Percentiles rank a stretch among this genome's conserved stretches.
Conservation (phyloP, 2,888 invertebrate species). For the Coremacera marginata region DNA sequence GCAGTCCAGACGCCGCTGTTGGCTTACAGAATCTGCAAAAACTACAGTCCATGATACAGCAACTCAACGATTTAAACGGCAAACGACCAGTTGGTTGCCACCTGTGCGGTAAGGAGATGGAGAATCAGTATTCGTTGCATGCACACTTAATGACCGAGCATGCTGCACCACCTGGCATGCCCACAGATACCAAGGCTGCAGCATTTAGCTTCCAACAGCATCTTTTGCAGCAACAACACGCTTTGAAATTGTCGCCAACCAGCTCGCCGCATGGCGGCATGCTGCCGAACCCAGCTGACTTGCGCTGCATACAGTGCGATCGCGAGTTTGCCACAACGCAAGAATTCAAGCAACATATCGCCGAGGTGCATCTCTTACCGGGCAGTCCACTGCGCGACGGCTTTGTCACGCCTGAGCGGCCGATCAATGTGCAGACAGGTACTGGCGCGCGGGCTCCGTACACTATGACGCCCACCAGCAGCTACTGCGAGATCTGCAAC, state of each 20-base stretch:
- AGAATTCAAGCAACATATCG: conserved; percentile 79
- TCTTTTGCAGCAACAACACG: conserved; percentile 48
- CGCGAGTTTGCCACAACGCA: conserved; percentile 76
- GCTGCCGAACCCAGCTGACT: conserved; percentile 49
- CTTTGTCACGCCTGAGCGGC: conserved; percentile 70
- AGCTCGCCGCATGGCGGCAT: conserved; percentile 52
- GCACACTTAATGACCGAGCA: conserved; percentile 68
- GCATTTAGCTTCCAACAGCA: conserved; percentile 53
- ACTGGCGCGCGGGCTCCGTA: conserved; percentile 70
- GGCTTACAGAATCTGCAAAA: conserved; percentile 90
- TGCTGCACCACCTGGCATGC: conserved; percentile 49
- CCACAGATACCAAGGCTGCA: conserved; percentile 39
- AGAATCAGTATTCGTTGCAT: conserved; percentile 78
- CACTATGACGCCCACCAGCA: conserved; percentile 79
- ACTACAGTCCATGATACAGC: conserved; percentile 90
- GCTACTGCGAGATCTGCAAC: conserved; percentile 97
- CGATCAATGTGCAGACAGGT: conserved; percentile 55
- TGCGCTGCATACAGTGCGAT: conserved; percentile 68
- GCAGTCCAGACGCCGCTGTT: conserved; percentile 74
- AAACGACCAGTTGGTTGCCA: conserved; percentile 74
- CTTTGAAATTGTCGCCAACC: conserved; percentile 60
- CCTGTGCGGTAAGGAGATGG: conserved; percentile 79
- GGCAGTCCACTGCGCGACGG: conserved; percentile 68
- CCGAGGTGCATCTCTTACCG: conserved; percentile 72
- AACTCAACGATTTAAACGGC: conserved; percentile 84